Base-by-base conservation (phyloP, 2,797 vertebrate species). In the Coreius guichenoti region DNA sequence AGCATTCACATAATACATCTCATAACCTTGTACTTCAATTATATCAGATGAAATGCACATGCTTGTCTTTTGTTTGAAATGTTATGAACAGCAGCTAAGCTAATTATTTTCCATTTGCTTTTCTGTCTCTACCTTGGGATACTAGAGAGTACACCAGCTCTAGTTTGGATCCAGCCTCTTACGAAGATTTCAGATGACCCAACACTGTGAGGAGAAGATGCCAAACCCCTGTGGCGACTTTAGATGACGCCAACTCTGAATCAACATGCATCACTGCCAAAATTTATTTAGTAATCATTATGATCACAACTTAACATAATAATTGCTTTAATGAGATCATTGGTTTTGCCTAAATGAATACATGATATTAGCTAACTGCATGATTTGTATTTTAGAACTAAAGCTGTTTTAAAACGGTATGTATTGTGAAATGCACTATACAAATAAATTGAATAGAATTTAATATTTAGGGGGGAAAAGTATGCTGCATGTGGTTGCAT, bases 401-500 rank as follows among this genome's bases (percentile, higher is more conserved):
- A 58, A 58, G 56, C 56, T 11, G 23, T 3, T 58, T n/a, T 58
- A 58, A n/a, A 56, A 23, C 8, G 7, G 23, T 21, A 56, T 8
- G 51, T 56, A 23, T 23, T n/a, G 56, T 58, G 9, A 56, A 58
- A 58, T 1, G 3, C 8, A 0, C 56, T 58, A n/a, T 58, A 58
- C 23, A 58, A 58, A 58, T 12, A 58, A n/a, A 58, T 58, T n/a
- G 23, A 58, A 56, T 11, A 56, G 8, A 56, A 23, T 23, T 9
- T 0, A 23, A 19, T 19, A 54, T 54, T 49, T 54, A n/a, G 1
- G 2, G 51, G 17, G 16, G 49, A 17, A 17, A 1, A 2, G 58
- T 29, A 26, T 69, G 23, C 31, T 85, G 51, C 29, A 74, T 79
- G 43, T 69, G 23, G 68, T 68, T 51, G 29, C 26, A 80, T 88